Conservation (phyloP, 2,113 vertebrate species). For the Gracilinanus agilis region DNA sequence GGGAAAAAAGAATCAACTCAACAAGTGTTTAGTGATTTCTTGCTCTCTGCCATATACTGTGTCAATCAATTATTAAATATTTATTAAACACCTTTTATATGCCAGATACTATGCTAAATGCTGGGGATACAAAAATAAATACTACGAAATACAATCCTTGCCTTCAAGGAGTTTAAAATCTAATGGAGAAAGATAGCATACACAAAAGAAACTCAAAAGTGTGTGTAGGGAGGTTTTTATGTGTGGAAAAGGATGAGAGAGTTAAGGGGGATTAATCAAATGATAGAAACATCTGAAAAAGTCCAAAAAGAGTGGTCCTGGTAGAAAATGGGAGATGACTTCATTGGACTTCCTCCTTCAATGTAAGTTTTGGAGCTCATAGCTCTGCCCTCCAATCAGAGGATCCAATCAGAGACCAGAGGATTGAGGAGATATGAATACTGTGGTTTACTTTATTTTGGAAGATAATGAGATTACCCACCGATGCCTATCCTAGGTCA, state of each 20-base stretch:
- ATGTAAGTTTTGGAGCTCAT: background rate
- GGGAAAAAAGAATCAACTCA: background rate
- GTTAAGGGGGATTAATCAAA: background rate
- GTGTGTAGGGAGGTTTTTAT: background rate
- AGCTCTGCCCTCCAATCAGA: background rate
- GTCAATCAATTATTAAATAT: no score
- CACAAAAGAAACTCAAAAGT: background rate
- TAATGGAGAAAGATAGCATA: background rate
- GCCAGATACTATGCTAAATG: background rate
- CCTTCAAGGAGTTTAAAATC: background rate
- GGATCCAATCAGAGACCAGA: background rate
- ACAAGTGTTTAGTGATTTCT: background rate
- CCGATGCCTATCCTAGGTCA: background rate
- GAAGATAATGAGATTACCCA: background rate
- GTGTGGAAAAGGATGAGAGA: background rate
- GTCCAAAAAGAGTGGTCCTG: background rate
- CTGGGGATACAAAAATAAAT: background rate
- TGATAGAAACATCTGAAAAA: background rate
- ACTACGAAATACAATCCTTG: background rate
- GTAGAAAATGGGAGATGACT: background rate
- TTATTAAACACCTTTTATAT: background rate
- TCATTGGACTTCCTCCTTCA: background rate
- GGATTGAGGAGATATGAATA: background rate
- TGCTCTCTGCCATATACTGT: background rate
- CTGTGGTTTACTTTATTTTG: background rate